These are phyloP conservation scores for Anarsia innoxiella DNA, from an alignment of 2,888 invertebrate genomes.

Conservation along the genomic window DNA sequence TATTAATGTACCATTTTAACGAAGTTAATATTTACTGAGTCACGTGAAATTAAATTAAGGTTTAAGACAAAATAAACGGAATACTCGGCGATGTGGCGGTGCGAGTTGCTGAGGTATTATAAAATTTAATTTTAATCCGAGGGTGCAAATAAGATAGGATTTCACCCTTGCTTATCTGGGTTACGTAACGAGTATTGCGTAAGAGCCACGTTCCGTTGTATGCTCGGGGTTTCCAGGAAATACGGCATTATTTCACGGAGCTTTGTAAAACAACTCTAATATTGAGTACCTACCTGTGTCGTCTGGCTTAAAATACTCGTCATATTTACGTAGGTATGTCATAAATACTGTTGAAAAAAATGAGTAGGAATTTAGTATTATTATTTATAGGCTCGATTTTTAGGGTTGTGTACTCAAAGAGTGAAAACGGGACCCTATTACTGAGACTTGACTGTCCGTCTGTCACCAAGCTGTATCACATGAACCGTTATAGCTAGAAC, in stretches of 20 bases:
- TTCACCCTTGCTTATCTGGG: constrained; percentile 32
- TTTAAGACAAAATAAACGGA: constrained; percentile 49
- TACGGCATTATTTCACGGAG: constrained; percentile 7
- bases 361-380: too few relatives aligned
- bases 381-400: too few relatives aligned
- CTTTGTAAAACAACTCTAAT: constrained; percentile 4
- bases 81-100: constrained; percentile 32
- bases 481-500: too few relatives aligned
- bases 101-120: constrained; percentile 55
- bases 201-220: constrained; percentile 16
- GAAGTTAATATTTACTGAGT: constrained; percentile 49
- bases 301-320: too few relatives aligned
- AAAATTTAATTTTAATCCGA: constrained; percentile 69
- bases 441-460: too few relatives aligned
- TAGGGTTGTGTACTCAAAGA: too few relatives aligned
- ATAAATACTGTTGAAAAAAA: too few relatives aligned
- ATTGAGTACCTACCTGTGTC: too few relatives aligned
- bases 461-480: too few relatives aligned
- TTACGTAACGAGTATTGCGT: constrained; percentile 19
- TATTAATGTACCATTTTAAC: constrained; percentile 26
- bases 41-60: constrained; percentile 55
- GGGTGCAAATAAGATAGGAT: constrained; percentile 65
- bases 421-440: too few relatives aligned
- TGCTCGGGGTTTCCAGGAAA: constrained; percentile 15
- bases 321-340: too few relatives aligned